Conservation (phyloP, 2,888 invertebrate genomes). For the Melanostoma scalare region DNA sequence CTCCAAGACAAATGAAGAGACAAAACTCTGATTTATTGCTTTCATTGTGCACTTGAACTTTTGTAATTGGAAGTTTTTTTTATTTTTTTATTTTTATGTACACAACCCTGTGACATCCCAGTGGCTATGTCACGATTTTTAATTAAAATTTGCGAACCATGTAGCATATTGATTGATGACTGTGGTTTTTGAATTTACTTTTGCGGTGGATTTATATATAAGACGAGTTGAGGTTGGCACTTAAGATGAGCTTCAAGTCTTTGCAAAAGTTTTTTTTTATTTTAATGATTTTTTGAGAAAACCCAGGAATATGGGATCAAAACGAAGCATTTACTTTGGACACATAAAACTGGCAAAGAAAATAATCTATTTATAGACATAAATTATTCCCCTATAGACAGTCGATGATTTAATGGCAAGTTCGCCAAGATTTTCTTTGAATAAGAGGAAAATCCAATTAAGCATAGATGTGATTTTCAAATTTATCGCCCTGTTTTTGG, state of each 20-base stretch:
- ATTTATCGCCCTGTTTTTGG: too few species aligned
- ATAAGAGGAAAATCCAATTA: too few species aligned
- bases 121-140: constrained; percentile 37
- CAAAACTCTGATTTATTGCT: constrained; percentile 40
- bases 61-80: constrained; percentile 23
- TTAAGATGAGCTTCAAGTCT: neutral
- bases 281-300: too few species aligned
- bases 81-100: neutral
- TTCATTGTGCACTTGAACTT: constrained; percentile 29
- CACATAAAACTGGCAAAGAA: too few species aligned
- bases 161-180: constrained; percentile 28
- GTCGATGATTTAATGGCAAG: too few species aligned
- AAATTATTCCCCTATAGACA: too few species aligned
- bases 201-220: neutral
- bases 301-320: too few species aligned
- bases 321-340: too few species aligned
- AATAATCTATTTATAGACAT: too few species aligned
- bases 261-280: neutral
- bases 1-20: constrained; percentile 35
- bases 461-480: too few species aligned
- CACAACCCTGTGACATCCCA: constrained; percentile 8
- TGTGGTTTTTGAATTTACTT: constrained; percentile 30
- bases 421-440: too few species aligned
- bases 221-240: neutral
- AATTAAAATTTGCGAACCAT: constrained; percentile 30